A percentile compares a stretch with the other conserved stretches of the same genome.
phyloP scores from a whole-genome alignment of 2,888 invertebrate genomes.

The Zygothrica quintamaculata region DNA sequence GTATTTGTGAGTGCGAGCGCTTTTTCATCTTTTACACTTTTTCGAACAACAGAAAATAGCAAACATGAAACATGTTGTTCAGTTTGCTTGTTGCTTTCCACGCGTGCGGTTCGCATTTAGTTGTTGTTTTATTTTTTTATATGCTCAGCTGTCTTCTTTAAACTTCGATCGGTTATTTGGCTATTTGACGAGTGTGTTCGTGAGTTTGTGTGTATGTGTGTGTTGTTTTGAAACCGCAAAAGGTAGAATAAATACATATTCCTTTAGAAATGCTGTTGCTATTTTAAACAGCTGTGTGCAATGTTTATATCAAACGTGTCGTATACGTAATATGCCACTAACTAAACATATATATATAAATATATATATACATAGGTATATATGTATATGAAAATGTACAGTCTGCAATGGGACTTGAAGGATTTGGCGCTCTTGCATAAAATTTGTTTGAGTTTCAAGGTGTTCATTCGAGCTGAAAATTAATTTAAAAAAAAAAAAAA shows the following conservation, averaged over 20 bases:
- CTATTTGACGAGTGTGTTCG: neutral
- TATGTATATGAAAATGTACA: conserved; percentile 14
- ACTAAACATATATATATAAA: too few species aligned
- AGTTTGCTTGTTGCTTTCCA: conserved; percentile 80
- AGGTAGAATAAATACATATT: conserved; percentile 59
- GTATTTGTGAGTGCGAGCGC: conserved; percentile 29
- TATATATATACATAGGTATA: too few species aligned
- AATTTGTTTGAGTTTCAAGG: conserved; percentile 52
- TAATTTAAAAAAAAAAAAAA: conserved; percentile 6
- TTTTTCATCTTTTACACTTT: conserved; percentile 72
- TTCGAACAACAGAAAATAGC: conserved; percentile 71
- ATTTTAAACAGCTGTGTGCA: conserved; percentile 74
- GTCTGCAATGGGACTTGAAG: conserved; percentile 27
- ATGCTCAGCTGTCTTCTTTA: too few species aligned
- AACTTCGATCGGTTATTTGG: conserved; percentile 6
- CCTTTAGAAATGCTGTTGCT: conserved; percentile 49
- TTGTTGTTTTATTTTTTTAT: too few species aligned
- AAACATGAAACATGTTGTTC: conserved; percentile 76
- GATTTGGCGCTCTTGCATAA: conserved; percentile 44
- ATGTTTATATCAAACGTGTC: conserved; percentile 51
- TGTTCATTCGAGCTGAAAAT: conserved; percentile 26
- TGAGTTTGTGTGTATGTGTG: conserved; percentile 16
- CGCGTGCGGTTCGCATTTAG: conserved; percentile 75
- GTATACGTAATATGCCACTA: conserved; percentile 64
- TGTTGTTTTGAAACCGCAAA: conserved; percentile 46